These are phyloP conservation scores for Drosophila carrolli DNA, from an alignment of 1,140 invertebrate species.

Conservation along the genomic window DNA sequence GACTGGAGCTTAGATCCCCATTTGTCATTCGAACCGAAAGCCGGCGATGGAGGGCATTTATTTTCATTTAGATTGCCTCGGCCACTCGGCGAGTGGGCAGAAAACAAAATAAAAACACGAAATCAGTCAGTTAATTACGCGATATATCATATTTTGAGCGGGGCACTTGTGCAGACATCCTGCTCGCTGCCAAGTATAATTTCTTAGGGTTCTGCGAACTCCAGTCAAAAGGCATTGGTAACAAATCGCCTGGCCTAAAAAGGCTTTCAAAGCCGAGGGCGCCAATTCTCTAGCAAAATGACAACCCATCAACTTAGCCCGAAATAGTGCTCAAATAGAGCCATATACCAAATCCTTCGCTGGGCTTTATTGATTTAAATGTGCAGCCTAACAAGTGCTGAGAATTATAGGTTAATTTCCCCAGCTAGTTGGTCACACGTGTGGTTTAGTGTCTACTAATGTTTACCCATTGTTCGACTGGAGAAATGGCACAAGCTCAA, in stretches of 20 bases:
- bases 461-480: slow-evolving; percentile 6
- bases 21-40: slow-evolving; percentile 54
- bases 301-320: slow-evolving; percentile 6
- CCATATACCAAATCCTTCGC: neutral
- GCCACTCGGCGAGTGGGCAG: slow-evolving; percentile 47
- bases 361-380: slow-evolving; percentile 47
- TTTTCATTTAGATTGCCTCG: slow-evolving; percentile 68
- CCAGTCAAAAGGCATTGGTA: slow-evolving; percentile 1
- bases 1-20: slow-evolving; percentile 44
- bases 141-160: slow-evolving; percentile 60
- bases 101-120: slow-evolving; percentile 34
- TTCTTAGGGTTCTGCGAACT: slow-evolving; percentile 1
- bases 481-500: slow-evolving; percentile 12
- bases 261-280: neutral
- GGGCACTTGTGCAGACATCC: slow-evolving; percentile 18
- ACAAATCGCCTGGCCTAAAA: slow-evolving; percentile 20
- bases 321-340: neutral
- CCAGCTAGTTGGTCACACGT: slow-evolving; percentile 43
- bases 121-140: slow-evolving; percentile 74
- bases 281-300: slow-evolving; percentile 16
- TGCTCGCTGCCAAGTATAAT: slow-evolving; percentile 33
- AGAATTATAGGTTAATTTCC: slow-evolving; percentile 49
- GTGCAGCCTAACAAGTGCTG: slow-evolving; percentile 31
- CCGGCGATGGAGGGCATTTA: slow-evolving; percentile 56
- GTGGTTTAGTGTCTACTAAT: neutral